These are phyloP conservation scores for Falco novaeseelandiae DNA, from an alignment of 2,797 vertebrate species.

Conservation along the genomic window DNA sequence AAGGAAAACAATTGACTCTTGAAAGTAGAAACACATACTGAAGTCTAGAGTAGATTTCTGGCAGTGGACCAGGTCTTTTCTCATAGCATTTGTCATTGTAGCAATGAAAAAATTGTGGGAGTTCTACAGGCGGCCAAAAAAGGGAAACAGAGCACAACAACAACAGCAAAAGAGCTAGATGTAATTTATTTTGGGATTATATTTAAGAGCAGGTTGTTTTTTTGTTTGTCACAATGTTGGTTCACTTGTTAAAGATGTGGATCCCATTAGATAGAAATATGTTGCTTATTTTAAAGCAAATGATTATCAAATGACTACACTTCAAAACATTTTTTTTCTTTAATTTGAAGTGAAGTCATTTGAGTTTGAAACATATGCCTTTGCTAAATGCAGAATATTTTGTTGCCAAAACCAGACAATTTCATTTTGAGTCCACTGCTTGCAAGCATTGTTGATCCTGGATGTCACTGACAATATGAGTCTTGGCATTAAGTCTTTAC, in stretches of 20 bases:
- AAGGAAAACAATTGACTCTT: conserved; percentile 72
- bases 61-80: conserved; percentile 67
- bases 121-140: conserved; percentile 20
- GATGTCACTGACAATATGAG: conserved; percentile 13
- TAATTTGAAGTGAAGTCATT: conserved; percentile 78
- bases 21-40: conserved; percentile 66
- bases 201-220: conserved; percentile 63
- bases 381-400: conserved; percentile 60
- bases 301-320: conserved; percentile 76
- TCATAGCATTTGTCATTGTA: conserved; percentile 65
- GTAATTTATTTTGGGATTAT: conserved; percentile 56
- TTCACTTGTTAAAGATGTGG: conserved; percentile 67
- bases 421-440: conserved; percentile 56
- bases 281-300: conserved; percentile 77
- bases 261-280: conserved; percentile 70
- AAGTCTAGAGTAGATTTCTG: conserved; percentile 66
- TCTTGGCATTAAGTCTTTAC: neutral
- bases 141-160: conserved; percentile 45
- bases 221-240: conserved; percentile 59
- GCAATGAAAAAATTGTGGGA: conserved; percentile 62
- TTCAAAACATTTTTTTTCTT: conserved; percentile 78
- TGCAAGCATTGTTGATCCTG: conserved; percentile 49
- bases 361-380: conserved; percentile 80
- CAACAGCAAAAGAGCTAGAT: neutral
- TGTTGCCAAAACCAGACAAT: conserved; percentile 68